These are phyloP conservation scores for Platysternon megacephalum DNA, from an alignment of 2,113 vertebrate genomes.

Conservation along the genomic window DNA sequence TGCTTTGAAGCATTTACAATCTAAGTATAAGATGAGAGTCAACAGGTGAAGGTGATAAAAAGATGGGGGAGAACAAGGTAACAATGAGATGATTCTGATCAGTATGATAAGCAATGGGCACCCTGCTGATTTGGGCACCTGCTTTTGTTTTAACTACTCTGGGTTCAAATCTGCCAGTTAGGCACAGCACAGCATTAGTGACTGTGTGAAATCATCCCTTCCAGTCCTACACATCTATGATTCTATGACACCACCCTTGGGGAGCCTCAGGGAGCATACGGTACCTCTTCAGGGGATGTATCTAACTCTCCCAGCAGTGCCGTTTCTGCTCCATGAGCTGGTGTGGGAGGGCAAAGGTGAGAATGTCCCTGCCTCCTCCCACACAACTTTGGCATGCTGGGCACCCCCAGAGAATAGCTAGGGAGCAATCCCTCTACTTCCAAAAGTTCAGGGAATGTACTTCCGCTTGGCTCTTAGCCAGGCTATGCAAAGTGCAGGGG, in stretches of 20 bases:
- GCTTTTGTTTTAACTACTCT: constrained; percentile 35
- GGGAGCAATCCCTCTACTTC: accelerated
- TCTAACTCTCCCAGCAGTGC: neutral
- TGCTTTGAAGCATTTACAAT: neutral
- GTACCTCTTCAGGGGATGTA: neutral
- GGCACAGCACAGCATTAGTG: neutral
- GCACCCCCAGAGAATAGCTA: neutral
- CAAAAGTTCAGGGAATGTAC: accelerated
- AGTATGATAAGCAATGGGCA: neutral
- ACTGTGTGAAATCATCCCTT: neutral
- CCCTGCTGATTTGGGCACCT: neutral
- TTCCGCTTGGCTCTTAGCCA: neutral
- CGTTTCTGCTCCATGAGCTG: neutral
- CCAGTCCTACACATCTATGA: neutral
- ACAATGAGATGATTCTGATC: constrained; percentile 17
- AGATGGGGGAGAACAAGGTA: constrained; percentile 32
- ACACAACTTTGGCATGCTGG: neutral
- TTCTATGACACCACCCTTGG: neutral
- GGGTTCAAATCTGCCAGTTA: neutral
- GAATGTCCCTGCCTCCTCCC: neutral
- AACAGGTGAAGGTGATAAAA: neutral
- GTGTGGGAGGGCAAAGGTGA: neutral
- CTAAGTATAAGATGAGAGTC: neutral
- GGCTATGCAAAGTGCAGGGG: neutral
- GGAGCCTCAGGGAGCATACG: neutral